Evolutionary conservation across 2,113 vertebrate genomes (phyloP).

Genomic region (Mandrillus leucophaeus): DNA sequence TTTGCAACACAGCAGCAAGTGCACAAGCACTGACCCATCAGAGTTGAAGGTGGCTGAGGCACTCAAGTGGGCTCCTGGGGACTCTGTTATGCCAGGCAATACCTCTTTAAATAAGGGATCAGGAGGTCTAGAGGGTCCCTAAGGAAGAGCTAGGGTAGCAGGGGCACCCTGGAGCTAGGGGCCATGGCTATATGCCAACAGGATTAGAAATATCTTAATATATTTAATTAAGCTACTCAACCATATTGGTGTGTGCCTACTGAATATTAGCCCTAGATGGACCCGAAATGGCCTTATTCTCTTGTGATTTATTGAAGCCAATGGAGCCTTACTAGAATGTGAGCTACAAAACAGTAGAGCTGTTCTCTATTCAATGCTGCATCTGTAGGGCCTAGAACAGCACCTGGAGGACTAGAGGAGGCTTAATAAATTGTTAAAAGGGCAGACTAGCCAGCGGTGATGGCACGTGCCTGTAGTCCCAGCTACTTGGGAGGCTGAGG

Average conservation of each 20-base stretch:
- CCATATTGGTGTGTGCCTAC: neutral
- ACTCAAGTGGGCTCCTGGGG: neutral
- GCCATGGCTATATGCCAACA: neutral
- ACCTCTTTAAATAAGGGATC: neutral
- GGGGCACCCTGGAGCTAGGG: neutral
- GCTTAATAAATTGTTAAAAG: neutral
- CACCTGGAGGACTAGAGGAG: neutral
- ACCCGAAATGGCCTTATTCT: neutral
- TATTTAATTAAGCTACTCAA: neutral
- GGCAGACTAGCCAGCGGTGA: neutral
- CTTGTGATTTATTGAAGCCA: neutral
- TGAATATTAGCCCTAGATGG: neutral
- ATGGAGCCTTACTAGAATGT: neutral
- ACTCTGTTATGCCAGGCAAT: neutral
- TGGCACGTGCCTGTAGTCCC: too few relatives aligned
- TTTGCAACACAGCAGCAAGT: neutral
- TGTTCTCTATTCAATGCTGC: neutral
- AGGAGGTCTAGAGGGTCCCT: neutral
- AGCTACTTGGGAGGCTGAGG: too few relatives aligned
- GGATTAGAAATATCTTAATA: neutral
- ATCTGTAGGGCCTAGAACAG: neutral
- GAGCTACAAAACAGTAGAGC: neutral
- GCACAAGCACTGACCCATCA: neutral
- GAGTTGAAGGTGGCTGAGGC: neutral
- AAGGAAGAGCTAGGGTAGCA: neutral